Percentiles rank a stretch among this genome's conserved stretches.
Evolutionary conservation across 2,888 invertebrate species (phyloP).

Genomic region (Trisateles emortualis): DNA sequence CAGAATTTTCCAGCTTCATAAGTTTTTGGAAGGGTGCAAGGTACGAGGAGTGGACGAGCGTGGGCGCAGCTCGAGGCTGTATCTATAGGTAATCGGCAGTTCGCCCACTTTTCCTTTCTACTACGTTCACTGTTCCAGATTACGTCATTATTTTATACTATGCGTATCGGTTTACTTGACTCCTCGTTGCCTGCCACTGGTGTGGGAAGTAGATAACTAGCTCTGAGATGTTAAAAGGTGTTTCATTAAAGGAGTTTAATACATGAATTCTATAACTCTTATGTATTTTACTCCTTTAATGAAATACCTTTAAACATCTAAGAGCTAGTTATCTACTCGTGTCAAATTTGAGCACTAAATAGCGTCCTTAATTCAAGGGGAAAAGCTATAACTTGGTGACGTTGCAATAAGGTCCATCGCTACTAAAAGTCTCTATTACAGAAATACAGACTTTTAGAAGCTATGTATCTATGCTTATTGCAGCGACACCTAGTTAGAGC

Average conservation of each 20-base stretch:
- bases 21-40: constrained; percentile 57
- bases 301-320: no score
- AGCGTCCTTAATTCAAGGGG: no score
- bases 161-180: constrained; percentile 44
- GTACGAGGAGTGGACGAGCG: constrained; percentile 62
- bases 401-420: no score
- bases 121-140: constrained; percentile 80
- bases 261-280: no score
- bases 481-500: no score
- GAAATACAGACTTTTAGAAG: no score
- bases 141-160: constrained; percentile 72
- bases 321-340: no score
- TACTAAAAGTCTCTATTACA: no score
- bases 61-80: constrained; percentile 78
- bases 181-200: constrained; percentile 42
- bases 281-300: no score
- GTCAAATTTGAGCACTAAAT: no score
- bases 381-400: no score
- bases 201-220: constrained; percentile 15
- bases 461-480: no score
- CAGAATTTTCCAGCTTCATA: neutral
- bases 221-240: neutral
- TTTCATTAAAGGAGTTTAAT: neutral
- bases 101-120: constrained; percentile 86
- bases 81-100: constrained; percentile 63